Evolutionary conservation across 2,113 vertebrate genomes (phyloP).

Genomic region (Syngnathoides biaculeatus): DNA sequence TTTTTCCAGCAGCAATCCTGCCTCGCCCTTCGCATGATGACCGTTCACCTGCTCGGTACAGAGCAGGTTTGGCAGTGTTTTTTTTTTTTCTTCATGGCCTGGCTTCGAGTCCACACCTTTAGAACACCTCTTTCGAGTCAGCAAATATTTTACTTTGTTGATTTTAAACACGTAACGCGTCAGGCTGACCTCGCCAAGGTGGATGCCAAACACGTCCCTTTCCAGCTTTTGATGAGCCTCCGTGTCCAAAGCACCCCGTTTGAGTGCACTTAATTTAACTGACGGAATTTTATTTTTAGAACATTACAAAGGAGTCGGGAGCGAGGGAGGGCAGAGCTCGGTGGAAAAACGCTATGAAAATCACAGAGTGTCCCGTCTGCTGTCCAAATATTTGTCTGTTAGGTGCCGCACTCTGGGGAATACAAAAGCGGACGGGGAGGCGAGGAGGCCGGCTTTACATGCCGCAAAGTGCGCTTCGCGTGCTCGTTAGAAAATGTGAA

Average conservation of each 20-base stretch:
- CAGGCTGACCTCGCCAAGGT: conserved; percentile 12
- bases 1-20: conserved; percentile 8
- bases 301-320: conserved; percentile 34
- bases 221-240: conserved; percentile 43
- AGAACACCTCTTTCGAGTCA: background rate
- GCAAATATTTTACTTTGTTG: background rate
- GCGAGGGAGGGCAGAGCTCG: conserved; percentile 12
- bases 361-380: conserved; percentile 18
- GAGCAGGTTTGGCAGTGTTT: conserved; percentile 12
- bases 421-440: conserved; percentile 1
- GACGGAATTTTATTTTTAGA: conserved; percentile 69
- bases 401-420: background rate
- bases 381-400: conserved; percentile 5
- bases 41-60: conserved; percentile 8
- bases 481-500: conserved; percentile 13
- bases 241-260: conserved; percentile 27
- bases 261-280: conserved; percentile 69
- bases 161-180: background rate
- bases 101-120: conserved; percentile 10
- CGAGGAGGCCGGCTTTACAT: conserved; percentile 10
- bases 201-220: conserved; percentile 10
- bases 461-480: conserved; percentile 12
- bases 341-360: conserved; percentile 10
- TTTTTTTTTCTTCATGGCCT: background rate
- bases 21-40: background rate